Conservation (phyloP, 2,113 vertebrate genomes). For the Rhombomys opimus region DNA sequence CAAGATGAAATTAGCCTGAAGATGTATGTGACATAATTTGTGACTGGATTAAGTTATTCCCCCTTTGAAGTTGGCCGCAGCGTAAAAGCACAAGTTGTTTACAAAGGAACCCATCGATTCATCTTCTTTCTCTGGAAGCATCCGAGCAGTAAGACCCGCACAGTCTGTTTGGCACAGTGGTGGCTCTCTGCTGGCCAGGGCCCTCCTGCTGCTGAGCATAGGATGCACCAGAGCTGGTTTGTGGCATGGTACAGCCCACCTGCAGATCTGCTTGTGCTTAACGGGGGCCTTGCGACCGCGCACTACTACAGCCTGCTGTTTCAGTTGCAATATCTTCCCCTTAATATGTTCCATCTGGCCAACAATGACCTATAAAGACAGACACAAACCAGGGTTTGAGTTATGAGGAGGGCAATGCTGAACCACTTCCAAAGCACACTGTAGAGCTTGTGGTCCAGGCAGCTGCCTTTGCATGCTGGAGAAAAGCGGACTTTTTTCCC, state of each 20-base stretch:
- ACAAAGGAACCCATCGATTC: slow-evolving; percentile 91
- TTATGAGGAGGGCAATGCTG: slow-evolving; percentile 87
- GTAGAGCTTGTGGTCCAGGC: slow-evolving; percentile 82
- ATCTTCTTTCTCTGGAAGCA: slow-evolving; percentile 90
- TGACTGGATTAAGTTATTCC: slow-evolving; percentile 84
- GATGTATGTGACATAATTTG: slow-evolving; percentile 69
- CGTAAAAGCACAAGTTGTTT: slow-evolving; percentile 90
- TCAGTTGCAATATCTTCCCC: slow-evolving; percentile 89
- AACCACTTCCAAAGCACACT: slow-evolving; percentile 84
- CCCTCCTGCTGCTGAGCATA: slow-evolving; percentile 88
- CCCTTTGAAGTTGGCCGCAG: slow-evolving; percentile 85
- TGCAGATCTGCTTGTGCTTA: slow-evolving; percentile 90
- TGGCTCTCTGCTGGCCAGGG: slow-evolving; percentile 86
- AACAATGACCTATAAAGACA: slow-evolving; percentile 91
- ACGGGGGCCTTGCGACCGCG: slow-evolving; percentile 84
- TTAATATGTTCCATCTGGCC: slow-evolving; percentile 96
- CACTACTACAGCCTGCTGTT: slow-evolving; percentile 87
- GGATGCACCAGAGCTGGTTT: slow-evolving; percentile 86
- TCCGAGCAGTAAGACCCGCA: slow-evolving; percentile 88
- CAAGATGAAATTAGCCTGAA: slow-evolving; percentile 46
- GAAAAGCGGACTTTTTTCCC: slow-evolving; percentile 55
- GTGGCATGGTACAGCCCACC: slow-evolving; percentile 82
- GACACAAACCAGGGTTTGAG: slow-evolving; percentile 89
- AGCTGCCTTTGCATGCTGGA: neutral
- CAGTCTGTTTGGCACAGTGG: slow-evolving; percentile 92